Evolutionary conservation across 2,113 vertebrate species (phyloP).

Genomic region (Cochlearius cochlearius): DNA sequence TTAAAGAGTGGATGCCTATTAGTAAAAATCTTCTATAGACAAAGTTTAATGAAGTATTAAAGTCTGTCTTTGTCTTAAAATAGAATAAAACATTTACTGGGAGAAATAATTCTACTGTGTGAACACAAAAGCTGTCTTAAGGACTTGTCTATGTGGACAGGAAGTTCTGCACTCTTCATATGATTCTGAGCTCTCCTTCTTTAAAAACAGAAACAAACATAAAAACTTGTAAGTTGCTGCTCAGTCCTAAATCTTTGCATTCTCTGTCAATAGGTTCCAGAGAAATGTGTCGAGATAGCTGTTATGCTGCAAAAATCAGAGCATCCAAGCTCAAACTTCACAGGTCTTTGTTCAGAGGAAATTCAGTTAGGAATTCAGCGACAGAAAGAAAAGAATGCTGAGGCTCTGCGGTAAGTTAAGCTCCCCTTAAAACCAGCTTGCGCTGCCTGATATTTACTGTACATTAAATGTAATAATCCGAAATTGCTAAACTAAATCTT

Average conservation of each 20-base stretch:
- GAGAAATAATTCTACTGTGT: neutral
- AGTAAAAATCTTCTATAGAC: neutral
- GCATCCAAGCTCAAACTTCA: constrained; percentile 60
- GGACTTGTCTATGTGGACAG: neutral
- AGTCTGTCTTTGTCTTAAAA: neutral
- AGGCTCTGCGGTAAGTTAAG: constrained; percentile 82
- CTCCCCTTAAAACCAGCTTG: neutral
- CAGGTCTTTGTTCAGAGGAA: constrained; percentile 75
- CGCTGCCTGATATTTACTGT: neutral
- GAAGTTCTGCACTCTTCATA: neutral
- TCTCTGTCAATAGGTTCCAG: constrained; percentile 77
- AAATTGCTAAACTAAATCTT: neutral
- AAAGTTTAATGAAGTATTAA: neutral
- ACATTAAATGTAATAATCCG: neutral
- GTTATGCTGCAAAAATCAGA: constrained; percentile 79
- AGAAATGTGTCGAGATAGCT: constrained; percentile 79
- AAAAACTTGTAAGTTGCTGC: rapidly evolving
- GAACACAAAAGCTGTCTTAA: neutral
- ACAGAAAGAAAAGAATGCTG: constrained; percentile 84
- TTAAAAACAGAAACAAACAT: neutral
- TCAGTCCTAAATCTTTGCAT: neutral
- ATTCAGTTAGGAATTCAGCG: constrained; percentile 76
- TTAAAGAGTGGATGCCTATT: neutral
- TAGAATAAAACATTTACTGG: neutral
- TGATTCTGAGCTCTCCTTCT: neutral